Evolutionary conservation across 2,797 vertebrate genomes (phyloP).

Genomic region (Peromyscus eremicus): DNA sequence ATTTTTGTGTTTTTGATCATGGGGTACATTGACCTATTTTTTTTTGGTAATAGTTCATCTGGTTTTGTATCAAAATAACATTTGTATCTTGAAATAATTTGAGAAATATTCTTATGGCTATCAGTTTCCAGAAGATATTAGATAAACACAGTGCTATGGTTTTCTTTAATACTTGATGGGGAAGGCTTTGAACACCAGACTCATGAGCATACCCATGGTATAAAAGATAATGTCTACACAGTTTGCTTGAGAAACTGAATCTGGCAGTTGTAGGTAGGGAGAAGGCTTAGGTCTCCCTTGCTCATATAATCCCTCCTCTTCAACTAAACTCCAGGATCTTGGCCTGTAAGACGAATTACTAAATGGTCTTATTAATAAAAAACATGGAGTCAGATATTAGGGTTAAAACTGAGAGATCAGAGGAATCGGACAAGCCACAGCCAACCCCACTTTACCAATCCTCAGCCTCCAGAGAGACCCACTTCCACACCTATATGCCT

Average conservation of each 20-base stretch:
- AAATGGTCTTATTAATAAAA: too few species aligned
- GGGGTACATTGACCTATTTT: not conserved
- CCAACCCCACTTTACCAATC: too few species aligned
- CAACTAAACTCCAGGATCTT: too few species aligned
- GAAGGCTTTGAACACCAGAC: not conserved
- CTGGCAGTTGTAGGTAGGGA: not conserved
- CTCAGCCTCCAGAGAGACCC: too few species aligned
- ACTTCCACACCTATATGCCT: too few species aligned
- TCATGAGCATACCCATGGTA: not conserved
- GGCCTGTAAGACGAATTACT: too few species aligned
- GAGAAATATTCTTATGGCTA: not conserved
- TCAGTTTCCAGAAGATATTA: not conserved
- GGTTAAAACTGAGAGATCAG: too few species aligned
- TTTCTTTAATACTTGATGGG: conserved; percentile 11
- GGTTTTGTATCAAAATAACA: not conserved
- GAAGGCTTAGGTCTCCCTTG: not conserved
- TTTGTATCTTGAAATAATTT: conserved; percentile 41
- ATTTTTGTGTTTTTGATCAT: conserved; percentile 13
- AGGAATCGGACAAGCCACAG: too few species aligned
- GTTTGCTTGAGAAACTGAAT: not conserved
- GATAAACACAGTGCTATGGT: not conserved
- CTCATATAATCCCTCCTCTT: too few species aligned
- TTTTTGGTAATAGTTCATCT: conserved; percentile 7
- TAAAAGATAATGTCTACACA: not conserved
- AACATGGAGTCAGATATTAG: too few species aligned